phyloP scores from a whole-genome alignment of 2,888 invertebrate genomes.

The Amorpha juglandis region DNA sequence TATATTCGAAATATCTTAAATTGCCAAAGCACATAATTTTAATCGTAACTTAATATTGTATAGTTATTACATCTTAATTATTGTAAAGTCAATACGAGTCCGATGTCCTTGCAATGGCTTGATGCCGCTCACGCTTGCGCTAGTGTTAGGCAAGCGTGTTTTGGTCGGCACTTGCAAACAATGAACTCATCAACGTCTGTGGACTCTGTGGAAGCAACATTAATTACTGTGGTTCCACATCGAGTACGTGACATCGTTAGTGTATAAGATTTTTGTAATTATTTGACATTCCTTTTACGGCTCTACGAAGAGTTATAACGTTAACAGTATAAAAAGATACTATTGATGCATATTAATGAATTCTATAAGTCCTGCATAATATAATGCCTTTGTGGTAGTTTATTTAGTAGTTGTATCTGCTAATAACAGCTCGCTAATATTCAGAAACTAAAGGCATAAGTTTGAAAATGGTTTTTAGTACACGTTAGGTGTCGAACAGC shows the following conservation, averaged over 20 bases:
- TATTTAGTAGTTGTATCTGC: no score
- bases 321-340: neutral
- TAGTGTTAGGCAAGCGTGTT: constrained; percentile 68
- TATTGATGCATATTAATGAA: neutral
- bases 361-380: no score
- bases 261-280: constrained; percentile 48
- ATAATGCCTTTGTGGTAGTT: no score
- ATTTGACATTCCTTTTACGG: neutral
- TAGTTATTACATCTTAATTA: constrained; percentile 6
- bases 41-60: neutral
- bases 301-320: neutral
- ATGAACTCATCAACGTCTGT: constrained; percentile 72
- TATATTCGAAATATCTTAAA: no score
- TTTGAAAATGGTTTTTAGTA: no score
- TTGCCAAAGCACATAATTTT: no score
- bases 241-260: constrained; percentile 45
- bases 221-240: constrained; percentile 61
- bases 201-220: constrained; percentile 62
- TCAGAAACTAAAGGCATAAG: no score
- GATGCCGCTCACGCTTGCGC: constrained; percentile 50
- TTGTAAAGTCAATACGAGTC: constrained; percentile 18
- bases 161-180: constrained; percentile 73
- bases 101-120: constrained; percentile 62
- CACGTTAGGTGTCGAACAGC: no score
- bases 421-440: no score